phyloP scores from a whole-genome alignment of 2,888 invertebrate genomes.

The Melangyna quadrimaculata region DNA sequence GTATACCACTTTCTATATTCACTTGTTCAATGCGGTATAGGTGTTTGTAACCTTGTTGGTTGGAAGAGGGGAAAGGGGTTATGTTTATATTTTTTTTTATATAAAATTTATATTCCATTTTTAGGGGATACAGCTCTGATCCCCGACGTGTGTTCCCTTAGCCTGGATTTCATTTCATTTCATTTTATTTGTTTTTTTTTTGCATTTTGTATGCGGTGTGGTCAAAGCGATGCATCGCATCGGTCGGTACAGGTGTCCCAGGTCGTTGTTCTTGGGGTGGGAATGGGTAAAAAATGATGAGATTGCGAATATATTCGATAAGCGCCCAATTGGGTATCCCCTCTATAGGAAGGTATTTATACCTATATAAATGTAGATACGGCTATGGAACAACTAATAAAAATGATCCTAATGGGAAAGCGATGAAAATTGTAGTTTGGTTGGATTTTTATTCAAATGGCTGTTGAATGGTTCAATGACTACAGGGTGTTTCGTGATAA shows the following conservation, averaged over 20 bases:
- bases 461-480: conserved; percentile 18
- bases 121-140: conserved; percentile 21
- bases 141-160: conserved; percentile 30
- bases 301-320: conserved; percentile 42
- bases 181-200: conserved; percentile 29
- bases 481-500: conserved; percentile 53
- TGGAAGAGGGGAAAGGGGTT: not conserved
- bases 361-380: not conserved
- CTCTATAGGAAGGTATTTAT: not conserved
- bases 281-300: conserved; percentile 3
- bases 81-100: conserved; percentile 21
- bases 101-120: conserved; percentile 69
- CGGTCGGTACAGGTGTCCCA: conserved; percentile 59
- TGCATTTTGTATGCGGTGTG: conserved; percentile 39
- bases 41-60: conserved; percentile 32
- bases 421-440: conserved; percentile 68
- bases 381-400: conserved; percentile 48
- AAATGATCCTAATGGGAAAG: conserved; percentile 70
- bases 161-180: conserved; percentile 19
- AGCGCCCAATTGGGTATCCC: conserved; percentile 43
- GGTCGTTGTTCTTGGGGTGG: not conserved
- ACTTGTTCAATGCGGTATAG: not conserved
- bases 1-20: not conserved
- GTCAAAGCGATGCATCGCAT: conserved; percentile 57
- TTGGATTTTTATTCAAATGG: conserved; percentile 55